phyloP scores from a whole-genome alignment of 2,888 invertebrate genomes.

The Euzophera pinguis region DNA sequence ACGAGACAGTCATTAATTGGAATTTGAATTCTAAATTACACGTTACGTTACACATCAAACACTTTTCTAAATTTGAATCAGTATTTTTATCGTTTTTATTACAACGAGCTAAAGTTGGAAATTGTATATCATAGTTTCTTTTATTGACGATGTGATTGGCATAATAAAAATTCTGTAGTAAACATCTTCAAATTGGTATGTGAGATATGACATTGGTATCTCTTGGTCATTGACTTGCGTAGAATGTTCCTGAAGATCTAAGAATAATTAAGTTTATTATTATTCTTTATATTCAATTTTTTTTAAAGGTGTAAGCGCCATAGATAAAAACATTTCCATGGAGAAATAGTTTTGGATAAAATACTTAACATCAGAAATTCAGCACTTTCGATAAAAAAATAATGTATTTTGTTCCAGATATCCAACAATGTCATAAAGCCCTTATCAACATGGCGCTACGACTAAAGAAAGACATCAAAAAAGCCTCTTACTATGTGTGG shows the following conservation, averaged over 20 bases:
- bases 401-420: conserved; percentile 41
- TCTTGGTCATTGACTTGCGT: conserved; percentile 1
- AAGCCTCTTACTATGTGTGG: conserved; percentile 95
- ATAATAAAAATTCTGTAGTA: not conserved
- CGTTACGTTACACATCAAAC: not conserved
- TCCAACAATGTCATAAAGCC: conserved; percentile 65
- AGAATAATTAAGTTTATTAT: no score
- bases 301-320: no score
- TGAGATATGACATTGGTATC: not conserved
- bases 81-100: not conserved
- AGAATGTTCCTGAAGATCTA: not conserved
- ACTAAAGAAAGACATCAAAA: conserved; percentile 92
- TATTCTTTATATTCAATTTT: no score
- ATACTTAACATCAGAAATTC: no score
- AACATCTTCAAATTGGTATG: not conserved
- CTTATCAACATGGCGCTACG: conserved; percentile 85
- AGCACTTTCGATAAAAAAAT: no score
- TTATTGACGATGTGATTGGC: not conserved
- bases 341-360: no score
- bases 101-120: not conserved
- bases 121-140: not conserved
- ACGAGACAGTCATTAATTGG: conserved; percentile 29
- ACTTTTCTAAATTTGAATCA: not conserved
- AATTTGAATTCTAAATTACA: conserved; percentile 25
- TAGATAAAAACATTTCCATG: no score